A percentile compares a stretch with the other conserved stretches of the same genome.
Conservation (phyloP, 2,888 invertebrate species). For the Napeogenes inachia region DNA sequence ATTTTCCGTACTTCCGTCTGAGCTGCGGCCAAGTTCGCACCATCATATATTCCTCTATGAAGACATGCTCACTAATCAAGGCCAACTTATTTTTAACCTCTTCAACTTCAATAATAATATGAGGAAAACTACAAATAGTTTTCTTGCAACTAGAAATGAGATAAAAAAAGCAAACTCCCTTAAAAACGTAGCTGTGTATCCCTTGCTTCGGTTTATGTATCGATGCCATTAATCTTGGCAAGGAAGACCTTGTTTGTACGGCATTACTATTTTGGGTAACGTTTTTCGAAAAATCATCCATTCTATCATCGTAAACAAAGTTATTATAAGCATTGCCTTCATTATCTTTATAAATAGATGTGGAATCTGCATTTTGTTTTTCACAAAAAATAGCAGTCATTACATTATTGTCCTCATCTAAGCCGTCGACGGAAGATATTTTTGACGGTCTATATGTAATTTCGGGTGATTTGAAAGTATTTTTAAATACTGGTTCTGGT, state of each 20-base stretch:
- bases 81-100: slow-evolving; percentile 27
- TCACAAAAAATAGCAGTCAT: slow-evolving; percentile 39
- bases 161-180: slow-evolving; percentile 49
- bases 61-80: slow-evolving; percentile 35
- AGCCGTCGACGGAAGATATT: slow-evolving; percentile 28
- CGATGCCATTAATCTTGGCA: slow-evolving; percentile 27
- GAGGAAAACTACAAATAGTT: slow-evolving; percentile 42
- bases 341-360: slow-evolving; percentile 43
- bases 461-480: slow-evolving; percentile 21
- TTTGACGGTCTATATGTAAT: slow-evolving; percentile 46
- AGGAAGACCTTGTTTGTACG: background rate
- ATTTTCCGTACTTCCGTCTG: slow-evolving; percentile 41
- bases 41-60: slow-evolving; percentile 51
- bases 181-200: slow-evolving; percentile 40
- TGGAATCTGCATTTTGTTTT: slow-evolving; percentile 58
- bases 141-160: slow-evolving; percentile 44
- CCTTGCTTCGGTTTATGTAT: slow-evolving; percentile 27
- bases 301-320: slow-evolving; percentile 18
- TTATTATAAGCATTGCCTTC: slow-evolving; percentile 10
- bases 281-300: slow-evolving; percentile 5
- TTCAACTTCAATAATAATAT: slow-evolving; percentile 29
- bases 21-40: slow-evolving; percentile 36
- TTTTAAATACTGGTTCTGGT: slow-evolving; percentile 37
- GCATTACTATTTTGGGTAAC: too few species aligned
- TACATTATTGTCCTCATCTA: slow-evolving; percentile 18